Evolutionary conservation across 1,140 invertebrate genomes (phyloP).

Genomic region (Drosophila aff.): DNA sequence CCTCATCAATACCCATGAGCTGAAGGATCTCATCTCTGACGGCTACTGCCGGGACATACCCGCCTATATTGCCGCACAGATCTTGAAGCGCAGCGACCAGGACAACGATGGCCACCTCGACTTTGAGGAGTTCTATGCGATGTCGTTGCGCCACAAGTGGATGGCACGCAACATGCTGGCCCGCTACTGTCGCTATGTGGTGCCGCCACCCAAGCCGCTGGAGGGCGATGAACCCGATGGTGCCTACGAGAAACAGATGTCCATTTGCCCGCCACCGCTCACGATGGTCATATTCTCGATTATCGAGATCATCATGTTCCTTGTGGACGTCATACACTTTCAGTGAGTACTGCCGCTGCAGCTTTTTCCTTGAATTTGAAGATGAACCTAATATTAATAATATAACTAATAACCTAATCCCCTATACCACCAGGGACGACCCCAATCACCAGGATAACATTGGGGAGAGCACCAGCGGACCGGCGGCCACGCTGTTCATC

Average conservation of each 20-base stretch:
- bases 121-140: conserved; percentile 92
- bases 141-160: conserved; percentile 89
- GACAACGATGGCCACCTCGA: conserved; percentile 91
- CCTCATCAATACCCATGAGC: conserved; percentile 89
- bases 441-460: conserved; percentile 77
- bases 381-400: too few relatives aligned
- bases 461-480: conserved; percentile 87
- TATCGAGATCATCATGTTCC: conserved; percentile 90
- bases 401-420: too few relatives aligned
- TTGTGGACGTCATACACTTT: conserved; percentile 87
- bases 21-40: conserved; percentile 88
- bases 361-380: not conserved
- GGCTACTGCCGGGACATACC: conserved; percentile 90
- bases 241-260: conserved; percentile 94
- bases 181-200: conserved; percentile 87
- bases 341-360: conserved; percentile 68
- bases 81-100: conserved; percentile 89
- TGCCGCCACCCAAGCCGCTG: conserved; percentile 86
- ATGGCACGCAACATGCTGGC: conserved; percentile 87
- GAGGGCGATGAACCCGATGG: conserved; percentile 88
- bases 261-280: conserved; percentile 93
- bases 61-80: conserved; percentile 89
- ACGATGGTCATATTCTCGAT: conserved; percentile 93
- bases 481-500: conserved; percentile 92
- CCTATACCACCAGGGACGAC: conserved; percentile 63